Evolutionary conservation across 2,113 vertebrate genomes (phyloP).

Genomic region (Caranx melampygus): DNA sequence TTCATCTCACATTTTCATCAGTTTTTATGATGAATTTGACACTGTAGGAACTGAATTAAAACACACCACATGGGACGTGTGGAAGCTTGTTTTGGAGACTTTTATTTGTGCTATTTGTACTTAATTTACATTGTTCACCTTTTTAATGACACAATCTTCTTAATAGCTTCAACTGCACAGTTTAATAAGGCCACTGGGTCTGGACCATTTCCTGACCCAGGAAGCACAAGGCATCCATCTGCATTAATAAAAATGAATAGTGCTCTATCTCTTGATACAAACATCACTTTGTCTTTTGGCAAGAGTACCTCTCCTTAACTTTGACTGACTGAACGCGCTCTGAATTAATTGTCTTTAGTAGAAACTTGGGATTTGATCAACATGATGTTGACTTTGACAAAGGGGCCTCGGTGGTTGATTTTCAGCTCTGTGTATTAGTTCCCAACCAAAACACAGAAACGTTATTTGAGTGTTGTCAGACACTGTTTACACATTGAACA

Average conservation of each 20-base stretch:
- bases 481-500: conserved; percentile 44
- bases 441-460: conserved; percentile 41
- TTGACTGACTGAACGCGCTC: background rate
- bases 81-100: background rate
- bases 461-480: conserved; percentile 42
- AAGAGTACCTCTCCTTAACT: background rate
- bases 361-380: background rate
- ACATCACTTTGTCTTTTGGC: background rate
- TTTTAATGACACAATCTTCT: background rate
- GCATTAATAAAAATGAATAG: background rate
- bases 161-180: background rate
- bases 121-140: background rate
- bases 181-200: background rate
- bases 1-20: background rate
- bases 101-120: too few relatives aligned
- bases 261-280: background rate
- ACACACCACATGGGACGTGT: background rate
- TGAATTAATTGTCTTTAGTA: background rate
- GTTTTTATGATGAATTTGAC: too few relatives aligned
- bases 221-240: background rate
- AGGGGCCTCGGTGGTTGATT: background rate
- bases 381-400: background rate
- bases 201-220: conserved; percentile 8
- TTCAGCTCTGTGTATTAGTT: background rate
- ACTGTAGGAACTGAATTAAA: too few relatives aligned